Evolutionary conservation across 2,113 vertebrate genomes (phyloP).

Genomic region (Hystrix brachyura): DNA sequence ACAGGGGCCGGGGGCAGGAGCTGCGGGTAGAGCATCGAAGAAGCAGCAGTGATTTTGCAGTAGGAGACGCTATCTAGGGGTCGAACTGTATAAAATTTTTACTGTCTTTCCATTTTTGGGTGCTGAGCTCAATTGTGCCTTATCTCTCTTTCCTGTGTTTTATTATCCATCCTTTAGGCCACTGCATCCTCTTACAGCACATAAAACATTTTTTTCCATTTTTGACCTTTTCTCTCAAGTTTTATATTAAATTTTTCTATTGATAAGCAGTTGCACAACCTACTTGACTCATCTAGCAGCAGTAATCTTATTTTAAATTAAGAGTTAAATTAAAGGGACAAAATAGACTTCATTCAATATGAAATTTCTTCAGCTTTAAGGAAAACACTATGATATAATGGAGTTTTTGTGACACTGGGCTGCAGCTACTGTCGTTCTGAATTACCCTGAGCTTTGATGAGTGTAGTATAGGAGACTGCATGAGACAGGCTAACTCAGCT

Average conservation of each 20-base stretch:
- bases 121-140: rapidly evolving
- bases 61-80: background rate
- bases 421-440: background rate
- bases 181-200: background rate
- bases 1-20: background rate
- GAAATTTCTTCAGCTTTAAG: background rate
- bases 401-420: background rate
- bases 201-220: background rate
- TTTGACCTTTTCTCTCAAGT: background rate
- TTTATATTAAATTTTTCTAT: background rate
- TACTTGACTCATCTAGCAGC: background rate
- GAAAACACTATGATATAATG: background rate
- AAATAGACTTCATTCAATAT: background rate
- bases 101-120: background rate
- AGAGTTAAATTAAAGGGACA: background rate
- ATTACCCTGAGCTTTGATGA: background rate
- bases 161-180: background rate
- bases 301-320: background rate
- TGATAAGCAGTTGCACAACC: background rate
- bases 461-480: background rate
- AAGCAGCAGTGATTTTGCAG: background rate
- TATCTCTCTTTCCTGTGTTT: background rate
- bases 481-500: background rate
- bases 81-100: background rate
- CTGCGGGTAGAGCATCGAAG: rapidly evolving